Evolutionary conservation across 2,797 vertebrate species (phyloP).

Genomic region (Xerus rutilus): DNA sequence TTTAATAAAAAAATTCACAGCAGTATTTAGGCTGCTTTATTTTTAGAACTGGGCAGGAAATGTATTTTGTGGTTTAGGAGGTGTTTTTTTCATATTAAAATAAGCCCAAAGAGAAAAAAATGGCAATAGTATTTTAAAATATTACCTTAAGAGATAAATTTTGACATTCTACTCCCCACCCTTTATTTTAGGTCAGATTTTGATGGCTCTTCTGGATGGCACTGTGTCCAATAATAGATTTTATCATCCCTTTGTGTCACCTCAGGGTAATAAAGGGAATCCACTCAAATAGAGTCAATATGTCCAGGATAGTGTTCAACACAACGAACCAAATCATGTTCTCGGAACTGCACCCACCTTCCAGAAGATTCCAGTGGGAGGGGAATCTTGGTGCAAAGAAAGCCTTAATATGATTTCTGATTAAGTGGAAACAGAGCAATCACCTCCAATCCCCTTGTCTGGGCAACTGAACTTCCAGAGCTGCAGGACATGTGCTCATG

Average conservation of each 20-base stretch:
- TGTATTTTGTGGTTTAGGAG: constrained; percentile 64
- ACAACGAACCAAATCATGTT: not conserved
- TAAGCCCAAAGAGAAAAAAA: constrained; percentile 58
- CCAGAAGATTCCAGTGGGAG: constrained; percentile 45
- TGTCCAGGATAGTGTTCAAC: constrained; percentile 37
- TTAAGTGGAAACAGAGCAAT: not conserved
- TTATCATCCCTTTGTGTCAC: constrained; percentile 70
- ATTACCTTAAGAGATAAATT: constrained; percentile 48
- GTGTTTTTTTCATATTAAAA: constrained; percentile 61
- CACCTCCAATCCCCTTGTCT: not conserved
- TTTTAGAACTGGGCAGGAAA: constrained; percentile 71
- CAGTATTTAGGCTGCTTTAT: constrained; percentile 74
- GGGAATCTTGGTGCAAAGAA: not conserved
- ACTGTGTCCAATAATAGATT: constrained; percentile 70
- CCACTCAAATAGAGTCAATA: constrained; percentile 64
- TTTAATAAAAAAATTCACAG: constrained; percentile 72
- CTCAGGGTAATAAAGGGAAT: constrained; percentile 72
- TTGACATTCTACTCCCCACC: not conserved
- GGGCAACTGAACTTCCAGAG: constrained; percentile 2
- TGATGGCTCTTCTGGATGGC: constrained; percentile 58
- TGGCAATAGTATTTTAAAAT: constrained; percentile 25
- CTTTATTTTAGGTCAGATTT: constrained; percentile 56
- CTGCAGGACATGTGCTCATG: not conserved
- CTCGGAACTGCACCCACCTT: constrained; percentile 47
- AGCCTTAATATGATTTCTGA: constrained; percentile 59